phyloP scores from a whole-genome alignment of 2,888 invertebrate species.

The Melinaea marsaeus region DNA sequence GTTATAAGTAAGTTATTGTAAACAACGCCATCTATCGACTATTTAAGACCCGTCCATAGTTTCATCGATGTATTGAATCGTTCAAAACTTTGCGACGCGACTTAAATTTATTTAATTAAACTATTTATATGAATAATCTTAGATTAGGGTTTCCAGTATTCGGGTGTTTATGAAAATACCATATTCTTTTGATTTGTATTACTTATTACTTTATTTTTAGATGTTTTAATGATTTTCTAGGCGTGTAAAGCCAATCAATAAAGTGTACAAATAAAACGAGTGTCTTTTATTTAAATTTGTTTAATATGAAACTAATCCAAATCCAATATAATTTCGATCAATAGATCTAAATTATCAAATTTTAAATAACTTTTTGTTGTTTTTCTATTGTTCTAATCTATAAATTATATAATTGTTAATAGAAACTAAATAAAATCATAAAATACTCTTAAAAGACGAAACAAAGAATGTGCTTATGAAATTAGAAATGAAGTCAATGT shows the following conservation, averaged over 20 bases:
- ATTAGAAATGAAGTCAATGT: no score
- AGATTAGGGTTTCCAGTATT: not conserved
- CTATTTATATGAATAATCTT: conserved; percentile 3
- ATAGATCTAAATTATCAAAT: no score
- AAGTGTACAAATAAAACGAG: conserved; percentile 13
- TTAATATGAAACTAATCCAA: not conserved
- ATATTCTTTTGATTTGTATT: conserved; percentile 16
- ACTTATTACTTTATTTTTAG: conserved; percentile 7
- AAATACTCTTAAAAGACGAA: no score
- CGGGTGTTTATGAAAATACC: not conserved
- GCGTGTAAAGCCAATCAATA: conserved; percentile 19
- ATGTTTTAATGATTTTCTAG: conserved; percentile 12
- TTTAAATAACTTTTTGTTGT: no score
- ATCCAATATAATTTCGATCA: no score
- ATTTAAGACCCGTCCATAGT: conserved; percentile 36
- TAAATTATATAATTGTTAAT: no score
- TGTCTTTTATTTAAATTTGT: conserved; percentile 7
- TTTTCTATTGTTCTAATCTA: no score
- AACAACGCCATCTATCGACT: conserved; percentile 32
- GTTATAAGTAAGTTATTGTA: conserved; percentile 18
- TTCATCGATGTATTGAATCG: conserved; percentile 28
- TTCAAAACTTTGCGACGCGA: not conserved
- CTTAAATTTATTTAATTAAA: conserved; percentile 1
- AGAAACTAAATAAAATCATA: no score
- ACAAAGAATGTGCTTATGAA: no score